Evolutionary conservation across 37 sponge, comb jelly and placozoan species (phyloP), one percentile per base, ranked within the genome.

Genomic region (Dysidea cf. avara): DNA sequence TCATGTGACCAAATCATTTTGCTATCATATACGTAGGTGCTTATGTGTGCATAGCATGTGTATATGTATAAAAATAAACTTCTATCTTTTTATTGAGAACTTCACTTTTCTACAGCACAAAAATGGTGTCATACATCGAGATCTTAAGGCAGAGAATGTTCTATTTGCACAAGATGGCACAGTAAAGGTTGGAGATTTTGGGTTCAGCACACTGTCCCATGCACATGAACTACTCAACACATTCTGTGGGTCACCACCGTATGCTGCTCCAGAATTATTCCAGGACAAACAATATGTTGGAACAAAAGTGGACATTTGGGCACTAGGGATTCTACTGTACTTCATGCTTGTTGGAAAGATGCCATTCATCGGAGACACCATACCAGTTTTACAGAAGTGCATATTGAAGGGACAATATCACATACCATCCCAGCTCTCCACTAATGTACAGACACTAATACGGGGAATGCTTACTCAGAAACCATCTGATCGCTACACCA

Each of bases 201-300:
- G 94, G 3, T 92, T 92, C 83, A 92, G 94, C 48, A 84, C 66
- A 16, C 62, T 47, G 39, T 56, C 76, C 14, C 30, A 33, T 32
- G 30, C 24, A 4, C 63, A 47, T 20, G 64, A 80, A 17, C 25
- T 37, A 4, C 71, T 92, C 49, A 69, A 79, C 52, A 88, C 89
- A 7, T 92, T 87, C 81, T 92, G 94, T 71, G 94, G 94, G 3
- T 92, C 94, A 20, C 94, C 94, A 39, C 82, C 86, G 3, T 92
- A 88, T 77, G 94, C 94, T 18, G 94, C 94, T 0, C 94, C 94
- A 32, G 94, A 92, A 39, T 75, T 92, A 9, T 88, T 92, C 48
- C 53, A 73, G 29, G 89, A 92, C 25, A 75, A 87, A 9, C 56
- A 74, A 32, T 83, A 92, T 57, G 1, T 64, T 2, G 94, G 94